Percentiles rank a stretch among this genome's conserved stretches.
Evolutionary conservation across 2,797 vertebrate genomes (phyloP).

Genomic region (Glyptemys insculpta): DNA sequence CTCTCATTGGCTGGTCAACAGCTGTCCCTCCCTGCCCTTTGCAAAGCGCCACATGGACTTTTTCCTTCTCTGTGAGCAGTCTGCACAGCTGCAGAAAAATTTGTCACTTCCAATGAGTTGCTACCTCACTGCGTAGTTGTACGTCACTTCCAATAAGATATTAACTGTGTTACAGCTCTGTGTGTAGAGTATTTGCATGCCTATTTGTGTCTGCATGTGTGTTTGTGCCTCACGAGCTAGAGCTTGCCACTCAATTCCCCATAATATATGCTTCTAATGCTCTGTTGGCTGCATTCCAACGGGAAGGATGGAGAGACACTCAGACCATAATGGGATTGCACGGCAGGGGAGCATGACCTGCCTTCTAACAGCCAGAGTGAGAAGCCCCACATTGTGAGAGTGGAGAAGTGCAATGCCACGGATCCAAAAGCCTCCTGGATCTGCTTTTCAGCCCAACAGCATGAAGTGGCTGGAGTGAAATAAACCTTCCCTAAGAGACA

Average conservation of each 20-base stretch:
- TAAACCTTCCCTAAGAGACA: constrained; percentile 40
- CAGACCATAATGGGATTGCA: constrained; percentile 76
- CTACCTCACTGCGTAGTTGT: not conserved
- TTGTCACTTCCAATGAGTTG: not conserved
- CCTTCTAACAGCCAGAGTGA: constrained; percentile 47
- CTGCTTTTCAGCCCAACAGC: constrained; percentile 15
- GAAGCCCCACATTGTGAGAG: constrained; percentile 12
- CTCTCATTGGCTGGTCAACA: constrained; percentile 88
- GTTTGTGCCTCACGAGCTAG: constrained; percentile 28
- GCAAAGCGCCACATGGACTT: constrained; percentile 92
- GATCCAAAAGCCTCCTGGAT: not conserved
- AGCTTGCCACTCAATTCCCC: not conserved
- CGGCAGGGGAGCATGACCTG: constrained; percentile 73
- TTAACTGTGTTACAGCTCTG: fast-evolving
- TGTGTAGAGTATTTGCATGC: not conserved
- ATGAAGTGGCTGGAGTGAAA: constrained; percentile 47
- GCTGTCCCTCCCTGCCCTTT: constrained; percentile 95
- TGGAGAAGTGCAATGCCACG: constrained; percentile 56
- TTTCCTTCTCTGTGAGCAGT: constrained; percentile 88
- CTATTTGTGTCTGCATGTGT: fast-evolving
- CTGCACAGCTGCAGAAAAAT: constrained; percentile 82
- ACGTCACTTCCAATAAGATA: not conserved
- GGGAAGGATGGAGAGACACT: constrained; percentile 62
- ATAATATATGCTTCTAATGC: constrained; percentile 52
- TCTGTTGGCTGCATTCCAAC: constrained; percentile 67